Evolutionary conservation across 2,113 vertebrate genomes (phyloP), one percentile per base, ranked within the genome.

Genomic region (Cricetomys ansorgei): DNA sequence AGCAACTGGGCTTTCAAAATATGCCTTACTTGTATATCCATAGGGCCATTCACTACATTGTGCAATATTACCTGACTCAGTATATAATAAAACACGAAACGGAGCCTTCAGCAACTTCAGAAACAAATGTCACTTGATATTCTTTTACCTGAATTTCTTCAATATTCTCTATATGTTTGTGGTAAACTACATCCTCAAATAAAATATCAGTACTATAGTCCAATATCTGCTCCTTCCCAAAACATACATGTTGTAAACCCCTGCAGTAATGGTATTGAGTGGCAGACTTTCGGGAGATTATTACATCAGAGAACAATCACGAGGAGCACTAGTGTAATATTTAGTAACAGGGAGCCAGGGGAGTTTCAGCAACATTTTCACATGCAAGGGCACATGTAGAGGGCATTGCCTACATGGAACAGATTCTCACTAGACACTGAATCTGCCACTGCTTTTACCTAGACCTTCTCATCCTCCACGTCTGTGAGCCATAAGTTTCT

Each of bases 1-100:
- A 62, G 50, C 87, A 94, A 55, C 62, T 65, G 34, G 53, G 67
- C 27, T 96, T 96, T 97, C 88, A 94, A 91, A 96, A 92, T 55
- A 87, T n/a, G 69, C 37, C 72, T 83, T 59, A 57, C 76, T 64
- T 57, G 0, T 93, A 3, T 45, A 83, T 45, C 31, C 13, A 43
- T 5, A 76, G 31, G 62, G 4, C 1, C 65, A 85, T 62, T 59
- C 50, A 29, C 57, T 80, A 45, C 21, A 83, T 80, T 62, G 21
- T 64, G 81, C 70, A 50, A 1, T 27, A 72, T 37, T 64, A 65
- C 2, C 31, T 89, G 62, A 31, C 40, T 93, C 45, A 9, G 1
- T 59, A 48, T 2, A 85, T 64, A 92, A 64, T 27, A 59, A 59
- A 55, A 29, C 59, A 92, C 12, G 89, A 19, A 31, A 86, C 48